Conservation (phyloP, 2,113 vertebrate genomes). For the Mustelus asterias region DNA sequence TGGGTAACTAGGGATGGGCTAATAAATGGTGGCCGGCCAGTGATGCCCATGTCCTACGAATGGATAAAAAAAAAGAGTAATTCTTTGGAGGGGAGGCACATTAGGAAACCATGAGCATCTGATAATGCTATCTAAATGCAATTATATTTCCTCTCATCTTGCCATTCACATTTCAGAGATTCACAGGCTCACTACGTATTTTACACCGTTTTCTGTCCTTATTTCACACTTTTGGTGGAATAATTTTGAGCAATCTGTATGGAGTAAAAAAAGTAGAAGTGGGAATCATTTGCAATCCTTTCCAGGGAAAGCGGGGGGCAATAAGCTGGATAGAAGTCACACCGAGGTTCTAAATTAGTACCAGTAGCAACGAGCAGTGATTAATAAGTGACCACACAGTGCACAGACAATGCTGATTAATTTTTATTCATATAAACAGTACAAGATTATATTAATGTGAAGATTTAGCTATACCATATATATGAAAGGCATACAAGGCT, state of each 20-base stretch:
- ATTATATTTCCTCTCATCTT: neutral
- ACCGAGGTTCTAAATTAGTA: neutral
- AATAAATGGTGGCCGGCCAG: too few relatives aligned
- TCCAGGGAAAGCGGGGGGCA: neutral
- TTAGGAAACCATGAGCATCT: neutral
- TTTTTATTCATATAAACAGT: constrained; percentile 4
- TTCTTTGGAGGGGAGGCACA: neutral
- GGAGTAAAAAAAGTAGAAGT: neutral
- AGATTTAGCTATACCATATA: neutral
- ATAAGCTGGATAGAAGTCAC: neutral
- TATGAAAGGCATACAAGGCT: neutral
- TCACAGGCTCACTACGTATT: neutral
- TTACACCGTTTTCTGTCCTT: neutral
- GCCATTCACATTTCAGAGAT: neutral
- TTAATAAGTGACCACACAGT: neutral
- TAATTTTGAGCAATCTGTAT: neutral
- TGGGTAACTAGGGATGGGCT: too few relatives aligned
- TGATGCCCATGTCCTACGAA: too few relatives aligned
- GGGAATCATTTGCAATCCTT: neutral
- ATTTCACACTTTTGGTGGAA: neutral
- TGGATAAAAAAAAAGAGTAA: neutral
- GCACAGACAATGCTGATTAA: neutral
- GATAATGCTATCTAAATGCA: neutral
- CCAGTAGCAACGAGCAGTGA: neutral
- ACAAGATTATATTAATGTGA: constrained; percentile 27